Evolutionary conservation across 2,888 invertebrate genomes (phyloP).

Genomic region (Acanthosepion pharaonis): DNA sequence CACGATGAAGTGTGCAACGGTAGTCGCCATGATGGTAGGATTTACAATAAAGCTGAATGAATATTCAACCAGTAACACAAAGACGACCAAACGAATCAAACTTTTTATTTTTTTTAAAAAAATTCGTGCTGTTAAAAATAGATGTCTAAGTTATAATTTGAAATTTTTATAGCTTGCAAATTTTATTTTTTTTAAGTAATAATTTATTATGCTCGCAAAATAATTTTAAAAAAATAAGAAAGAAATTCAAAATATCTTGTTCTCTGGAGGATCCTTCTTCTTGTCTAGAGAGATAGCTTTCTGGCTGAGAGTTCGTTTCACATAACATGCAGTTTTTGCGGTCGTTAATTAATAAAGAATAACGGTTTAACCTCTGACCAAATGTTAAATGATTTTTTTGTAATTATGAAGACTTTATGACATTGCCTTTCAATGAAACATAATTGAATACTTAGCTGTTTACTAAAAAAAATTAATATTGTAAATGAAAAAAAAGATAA

Average conservation of each 20-base stretch:
- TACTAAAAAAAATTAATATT: too few relatives aligned
- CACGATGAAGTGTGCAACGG: constrained; percentile 33
- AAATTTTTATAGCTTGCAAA: not conserved
- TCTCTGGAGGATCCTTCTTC: not conserved
- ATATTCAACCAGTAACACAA: not conserved
- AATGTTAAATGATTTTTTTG: too few relatives aligned
- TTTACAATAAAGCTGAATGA: not conserved
- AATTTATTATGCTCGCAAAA: not conserved
- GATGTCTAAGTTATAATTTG: not conserved
- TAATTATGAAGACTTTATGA: too few relatives aligned
- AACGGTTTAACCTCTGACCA: too few relatives aligned
- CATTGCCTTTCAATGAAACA: too few relatives aligned
- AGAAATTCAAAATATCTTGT: not conserved
- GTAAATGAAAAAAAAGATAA: too few relatives aligned
- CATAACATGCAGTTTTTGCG: not conserved
- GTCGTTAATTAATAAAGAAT: too few relatives aligned
- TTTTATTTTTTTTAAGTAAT: not conserved
- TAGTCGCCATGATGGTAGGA: not conserved
- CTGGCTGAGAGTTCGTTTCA: too few relatives aligned
- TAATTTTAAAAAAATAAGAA: not conserved
- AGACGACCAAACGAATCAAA: not conserved
- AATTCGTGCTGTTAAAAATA: not conserved
- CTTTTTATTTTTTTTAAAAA: not conserved
- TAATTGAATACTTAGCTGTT: too few relatives aligned
- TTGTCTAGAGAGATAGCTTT: not conserved